A percentile compares a stretch with the other conserved stretches of the same genome.
Evolutionary conservation across 2,888 invertebrate genomes (phyloP).

Genomic region (Drosophila acutilabella): DNA sequence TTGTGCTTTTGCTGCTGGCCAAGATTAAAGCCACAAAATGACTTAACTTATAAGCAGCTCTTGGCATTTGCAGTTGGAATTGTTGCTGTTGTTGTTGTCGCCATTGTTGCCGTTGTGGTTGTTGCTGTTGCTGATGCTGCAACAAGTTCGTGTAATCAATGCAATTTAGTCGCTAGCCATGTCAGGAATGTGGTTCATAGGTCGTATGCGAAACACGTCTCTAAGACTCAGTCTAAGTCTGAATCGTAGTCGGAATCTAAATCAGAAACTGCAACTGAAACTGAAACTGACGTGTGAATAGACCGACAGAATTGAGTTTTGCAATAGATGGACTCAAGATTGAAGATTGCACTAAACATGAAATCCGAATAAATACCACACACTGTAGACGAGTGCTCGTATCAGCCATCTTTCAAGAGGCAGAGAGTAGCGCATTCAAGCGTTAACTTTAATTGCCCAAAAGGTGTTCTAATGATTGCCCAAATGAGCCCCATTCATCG

Average conservation of each 20-base stretch:
- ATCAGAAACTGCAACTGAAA: conserved; percentile 8
- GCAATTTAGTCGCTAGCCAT: conserved; percentile 70
- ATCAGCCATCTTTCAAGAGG: neutral
- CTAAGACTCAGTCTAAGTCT: conserved; percentile 20
- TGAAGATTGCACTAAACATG: conserved; percentile 68
- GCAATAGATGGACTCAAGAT: conserved; percentile 61
- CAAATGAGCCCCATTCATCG: conserved; percentile 57
- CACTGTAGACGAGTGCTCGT: conserved; percentile 3
- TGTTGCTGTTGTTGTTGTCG: conserved; percentile 15
- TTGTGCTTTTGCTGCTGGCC: conserved; percentile 45
- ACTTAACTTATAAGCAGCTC: conserved; percentile 73
- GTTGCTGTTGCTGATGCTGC: conserved; percentile 60
- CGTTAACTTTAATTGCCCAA: conserved; percentile 65
- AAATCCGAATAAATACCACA: conserved; percentile 1
- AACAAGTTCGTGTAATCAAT: conserved; percentile 71
- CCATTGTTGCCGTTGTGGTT: conserved; percentile 6
- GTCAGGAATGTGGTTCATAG: conserved; percentile 73
- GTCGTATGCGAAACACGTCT: conserved; percentile 63
- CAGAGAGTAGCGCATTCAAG: conserved; percentile 56
- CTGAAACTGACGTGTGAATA: conserved; percentile 49
- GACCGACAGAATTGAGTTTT: conserved; percentile 47
- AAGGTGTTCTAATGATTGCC: conserved; percentile 74
- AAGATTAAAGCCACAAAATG: conserved; percentile 66
- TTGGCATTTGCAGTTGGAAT: conserved; percentile 66
- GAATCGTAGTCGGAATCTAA: conserved; percentile 30